Percentiles rank a stretch among this genome's conserved stretches.
Evolutionary conservation across 2,888 invertebrate genomes (phyloP).

Genomic region (Malacosoma neustria): DNA sequence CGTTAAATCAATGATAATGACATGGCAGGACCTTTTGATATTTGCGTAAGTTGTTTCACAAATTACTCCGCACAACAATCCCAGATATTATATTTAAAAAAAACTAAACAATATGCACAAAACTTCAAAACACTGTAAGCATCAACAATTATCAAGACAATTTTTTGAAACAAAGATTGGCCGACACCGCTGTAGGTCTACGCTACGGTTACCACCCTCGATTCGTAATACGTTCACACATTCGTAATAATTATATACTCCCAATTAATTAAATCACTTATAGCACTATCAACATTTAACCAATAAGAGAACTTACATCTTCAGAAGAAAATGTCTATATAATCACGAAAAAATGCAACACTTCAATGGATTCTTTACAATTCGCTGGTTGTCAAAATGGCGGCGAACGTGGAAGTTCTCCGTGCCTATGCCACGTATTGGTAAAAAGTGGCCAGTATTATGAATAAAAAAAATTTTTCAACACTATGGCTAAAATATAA

Average conservation of each 20-base stretch:
- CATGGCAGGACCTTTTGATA: constrained; percentile 59
- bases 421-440: constrained; percentile 88
- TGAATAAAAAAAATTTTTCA: constrained; percentile 19
- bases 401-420: constrained; percentile 84
- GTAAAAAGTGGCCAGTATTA: constrained; percentile 63
- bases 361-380: constrained; percentile 81
- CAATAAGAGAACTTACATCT: constrained; percentile 59
- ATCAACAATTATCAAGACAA: constrained; percentile 7
- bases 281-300: constrained; percentile 1
- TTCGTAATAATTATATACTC: constrained; percentile 7
- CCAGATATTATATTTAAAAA: background rate
- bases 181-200: constrained; percentile 73
- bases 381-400: constrained; percentile 88
- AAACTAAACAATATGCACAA: background rate
- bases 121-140: background rate
- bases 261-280: background rate
- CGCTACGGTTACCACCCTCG: constrained; percentile 71
- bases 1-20: constrained; percentile 71
- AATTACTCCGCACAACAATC: constrained; percentile 2
- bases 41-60: constrained; percentile 24
- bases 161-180: constrained; percentile 51
- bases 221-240: constrained; percentile 21
- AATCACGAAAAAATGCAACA: constrained; percentile 79
- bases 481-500: background rate
- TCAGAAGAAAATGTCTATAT: constrained; percentile 68